Percentiles rank a stretch among this genome's conserved stretches.
These are phyloP conservation scores for Himalopsyche japonica DNA, from an alignment of 2,888 invertebrate species.

Conservation along the genomic window DNA sequence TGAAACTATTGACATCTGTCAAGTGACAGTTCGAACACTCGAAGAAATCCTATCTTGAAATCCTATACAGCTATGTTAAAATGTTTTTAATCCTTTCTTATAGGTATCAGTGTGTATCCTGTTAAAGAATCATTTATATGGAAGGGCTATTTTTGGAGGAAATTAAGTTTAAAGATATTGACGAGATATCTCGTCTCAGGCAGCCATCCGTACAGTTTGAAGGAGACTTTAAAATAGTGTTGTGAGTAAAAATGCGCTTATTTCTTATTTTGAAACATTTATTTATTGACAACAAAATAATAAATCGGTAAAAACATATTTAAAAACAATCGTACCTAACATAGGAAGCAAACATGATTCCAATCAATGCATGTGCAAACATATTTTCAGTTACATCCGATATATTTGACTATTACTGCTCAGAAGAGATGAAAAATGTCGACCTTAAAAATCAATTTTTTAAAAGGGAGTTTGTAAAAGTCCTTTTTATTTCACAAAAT, in stretches of 20 bases:
- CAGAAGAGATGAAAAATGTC: background rate
- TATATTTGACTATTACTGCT: background rate
- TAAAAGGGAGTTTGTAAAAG: background rate
- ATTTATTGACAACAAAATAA: background rate
- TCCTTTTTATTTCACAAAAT: background rate
- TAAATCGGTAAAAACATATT: background rate
- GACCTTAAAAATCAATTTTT: background rate
- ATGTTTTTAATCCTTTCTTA: too few species aligned
- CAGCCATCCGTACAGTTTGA: too few species aligned
- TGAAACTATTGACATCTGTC: too few species aligned
- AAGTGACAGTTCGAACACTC: too few species aligned
- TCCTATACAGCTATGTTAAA: too few species aligned
- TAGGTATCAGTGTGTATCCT: too few species aligned
- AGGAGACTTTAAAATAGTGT: too few species aligned
- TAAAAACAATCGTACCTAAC: background rate
- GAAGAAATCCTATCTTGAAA: too few species aligned
- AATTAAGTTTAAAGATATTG: too few species aligned
- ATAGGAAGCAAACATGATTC: background rate
- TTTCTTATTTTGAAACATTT: background rate
- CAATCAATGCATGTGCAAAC: background rate
- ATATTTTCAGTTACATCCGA: background rate
- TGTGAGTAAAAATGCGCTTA: background rate
- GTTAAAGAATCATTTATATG: too few species aligned
- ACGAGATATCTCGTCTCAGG: too few species aligned
- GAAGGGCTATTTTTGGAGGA: too few species aligned